Evolutionary conservation across 2,113 vertebrate species (phyloP), one percentile per base, ranked within the genome.

Genomic region (Clarias macrocephalus): DNA sequence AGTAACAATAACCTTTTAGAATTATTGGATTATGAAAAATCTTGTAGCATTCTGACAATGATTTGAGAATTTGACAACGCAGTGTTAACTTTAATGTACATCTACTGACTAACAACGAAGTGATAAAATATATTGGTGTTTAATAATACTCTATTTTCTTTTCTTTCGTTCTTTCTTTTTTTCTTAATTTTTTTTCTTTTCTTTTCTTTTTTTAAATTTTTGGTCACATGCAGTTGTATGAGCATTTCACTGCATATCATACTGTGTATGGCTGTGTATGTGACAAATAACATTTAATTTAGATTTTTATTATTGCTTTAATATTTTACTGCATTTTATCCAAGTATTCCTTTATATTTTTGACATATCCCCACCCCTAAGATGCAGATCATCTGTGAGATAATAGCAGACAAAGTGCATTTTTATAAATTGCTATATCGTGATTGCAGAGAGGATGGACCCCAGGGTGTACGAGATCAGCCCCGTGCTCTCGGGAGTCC

Each of bases 401-500:
- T n/a, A 18, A 21, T 66, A 63, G 54, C 52, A n/a, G 9, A 57
- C 10, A 12, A 56, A 7, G 25, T 33, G 33, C 2, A 59, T 81
- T 87, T 6, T 72, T 79, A 52, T 30, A 73, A 84, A 85, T 63
- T 77, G 42, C 11, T 81, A 30, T 62, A 37, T 83, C 84, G 57
- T 65, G 57, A 30, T 87, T 87, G n/a, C 87, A 94, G 95, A 95
- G 89, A 92, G 91, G 12, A 75, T 92, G 87, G 93, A 94, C 82
- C 88, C 85, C 0, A 92, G 91, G 66, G 88, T 86, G 15, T 93
- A 91, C 68, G 92, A 94, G 63, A 89, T 91, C 28, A 85, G 88
- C 86, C 0, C 94, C 92, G 94, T 94, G 91, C 93, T 95, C 63
- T 93, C 94, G 2, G 84, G 80, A 52, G 90, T 68, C 18, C 72